Evolutionary conservation across 2,888 invertebrate genomes (phyloP).

Genomic region (Ormyrus rosae): DNA sequence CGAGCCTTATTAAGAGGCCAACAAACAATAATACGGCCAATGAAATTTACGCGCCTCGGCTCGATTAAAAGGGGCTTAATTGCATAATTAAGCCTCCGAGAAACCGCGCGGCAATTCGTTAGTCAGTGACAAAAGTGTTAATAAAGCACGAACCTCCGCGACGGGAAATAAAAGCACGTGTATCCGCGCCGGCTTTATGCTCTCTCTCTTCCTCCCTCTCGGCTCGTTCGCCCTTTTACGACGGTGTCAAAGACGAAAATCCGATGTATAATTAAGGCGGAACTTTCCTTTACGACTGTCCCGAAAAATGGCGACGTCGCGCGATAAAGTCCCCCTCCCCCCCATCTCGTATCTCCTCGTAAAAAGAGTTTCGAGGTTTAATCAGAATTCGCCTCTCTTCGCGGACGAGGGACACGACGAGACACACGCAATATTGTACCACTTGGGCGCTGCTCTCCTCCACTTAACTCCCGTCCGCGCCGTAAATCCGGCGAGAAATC

Average conservation of each 20-base stretch:
- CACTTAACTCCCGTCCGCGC: neutral
- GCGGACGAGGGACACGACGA: constrained; percentile 32
- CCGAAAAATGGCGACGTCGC: neutral
- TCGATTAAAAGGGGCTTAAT: too few species aligned
- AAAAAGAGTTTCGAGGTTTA: constrained; percentile 65
- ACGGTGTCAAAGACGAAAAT: constrained; percentile 40
- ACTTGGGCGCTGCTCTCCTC: too few species aligned
- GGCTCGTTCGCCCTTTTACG: constrained; percentile 36
- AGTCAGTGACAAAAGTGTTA: too few species aligned
- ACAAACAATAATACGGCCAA: too few species aligned
- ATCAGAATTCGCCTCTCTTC: constrained; percentile 64
- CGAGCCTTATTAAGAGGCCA: too few species aligned
- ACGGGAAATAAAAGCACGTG: too few species aligned
- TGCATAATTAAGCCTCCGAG: too few species aligned
- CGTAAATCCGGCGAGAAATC: neutral
- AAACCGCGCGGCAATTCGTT: too few species aligned
- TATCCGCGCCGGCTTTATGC: constrained; percentile 1
- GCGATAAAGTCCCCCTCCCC: constrained; percentile 5
- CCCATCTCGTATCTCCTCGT: constrained; percentile 54
- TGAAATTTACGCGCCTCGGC: too few species aligned
- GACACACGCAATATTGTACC: too few species aligned
- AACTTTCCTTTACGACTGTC: constrained; percentile 29
- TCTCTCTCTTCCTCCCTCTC: too few species aligned
- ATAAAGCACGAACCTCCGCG: too few species aligned
- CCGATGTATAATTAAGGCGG: constrained; percentile 41